Conservation (phyloP, 2,113 vertebrate genomes). For the Chaetorhynchus papuensis region DNA sequence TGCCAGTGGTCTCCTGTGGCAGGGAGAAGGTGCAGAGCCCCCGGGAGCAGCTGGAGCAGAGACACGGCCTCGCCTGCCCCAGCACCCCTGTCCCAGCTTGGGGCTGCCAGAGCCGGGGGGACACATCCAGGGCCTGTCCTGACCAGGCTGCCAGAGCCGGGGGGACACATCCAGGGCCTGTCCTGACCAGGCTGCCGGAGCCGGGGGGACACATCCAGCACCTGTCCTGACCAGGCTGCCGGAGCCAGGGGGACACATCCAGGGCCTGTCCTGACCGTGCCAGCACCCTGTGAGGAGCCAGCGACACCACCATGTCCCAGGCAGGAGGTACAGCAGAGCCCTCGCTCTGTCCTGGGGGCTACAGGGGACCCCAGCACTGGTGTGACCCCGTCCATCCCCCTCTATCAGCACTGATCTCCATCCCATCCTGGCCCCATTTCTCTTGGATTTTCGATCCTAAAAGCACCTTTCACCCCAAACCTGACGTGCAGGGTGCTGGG, state of each 20-base stretch:
- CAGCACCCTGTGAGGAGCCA: background rate
- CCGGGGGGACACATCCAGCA: background rate
- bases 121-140: background rate
- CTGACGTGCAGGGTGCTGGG: background rate
- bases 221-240: too few species aligned
- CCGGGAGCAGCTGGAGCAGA: fast-evolving
- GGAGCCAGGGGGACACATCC: background rate
- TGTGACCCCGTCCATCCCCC: background rate
- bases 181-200: background rate
- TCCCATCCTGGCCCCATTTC: fast-evolving
- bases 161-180: too few species aligned
- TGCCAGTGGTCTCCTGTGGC: fast-evolving
- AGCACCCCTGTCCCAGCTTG: background rate
- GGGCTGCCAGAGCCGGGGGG: background rate
- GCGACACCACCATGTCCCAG: background rate
- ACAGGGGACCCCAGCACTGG: background rate
- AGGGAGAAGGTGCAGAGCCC: background rate
- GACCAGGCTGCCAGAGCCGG: too few species aligned
- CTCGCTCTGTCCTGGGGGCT: fast-evolving
- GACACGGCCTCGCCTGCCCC: fast-evolving
- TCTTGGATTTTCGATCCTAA: background rate
- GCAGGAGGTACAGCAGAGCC: background rate
- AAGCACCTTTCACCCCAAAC: background rate
- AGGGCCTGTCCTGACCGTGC: background rate
- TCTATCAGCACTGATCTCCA: fast-evolving